Evolutionary conservation across 2,113 vertebrate genomes (phyloP).

Genomic region (Deroptyus accipitrinus): DNA sequence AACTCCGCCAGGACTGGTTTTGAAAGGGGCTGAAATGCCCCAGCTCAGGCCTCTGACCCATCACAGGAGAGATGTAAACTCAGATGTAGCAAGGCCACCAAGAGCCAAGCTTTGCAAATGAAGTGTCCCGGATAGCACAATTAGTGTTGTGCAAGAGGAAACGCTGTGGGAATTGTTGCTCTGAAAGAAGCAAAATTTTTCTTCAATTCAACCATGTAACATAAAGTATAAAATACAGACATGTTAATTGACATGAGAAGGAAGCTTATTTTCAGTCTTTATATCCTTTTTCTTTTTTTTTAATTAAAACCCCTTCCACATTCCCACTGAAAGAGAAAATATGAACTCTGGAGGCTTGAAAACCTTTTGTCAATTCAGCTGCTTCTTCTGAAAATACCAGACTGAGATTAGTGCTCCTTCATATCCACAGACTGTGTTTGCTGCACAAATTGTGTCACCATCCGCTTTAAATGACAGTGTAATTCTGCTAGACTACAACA

Average conservation of each 20-base stretch:
- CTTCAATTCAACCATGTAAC: neutral
- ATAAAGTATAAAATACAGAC: neutral
- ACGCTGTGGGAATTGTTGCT: neutral
- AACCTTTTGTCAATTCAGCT: neutral
- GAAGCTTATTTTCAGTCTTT: neutral
- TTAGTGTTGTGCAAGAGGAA: slow-evolving; percentile 4
- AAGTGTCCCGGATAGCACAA: neutral
- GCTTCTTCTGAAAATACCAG: neutral
- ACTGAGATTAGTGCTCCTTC: neutral
- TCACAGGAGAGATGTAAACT: slow-evolving; percentile 63
- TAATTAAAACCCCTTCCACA: neutral
- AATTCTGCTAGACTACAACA: neutral
- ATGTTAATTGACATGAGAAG: neutral
- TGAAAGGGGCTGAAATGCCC: slow-evolving; percentile 69
- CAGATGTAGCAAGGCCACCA: slow-evolving; percentile 53
- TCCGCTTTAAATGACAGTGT: neutral
- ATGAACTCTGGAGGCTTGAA: neutral
- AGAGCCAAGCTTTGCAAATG: slow-evolving; percentile 5
- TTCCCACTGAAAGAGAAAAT: neutral
- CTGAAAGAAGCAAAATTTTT: slow-evolving; percentile 40
- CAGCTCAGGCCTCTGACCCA: slow-evolving; percentile 37
- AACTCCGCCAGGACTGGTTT: slow-evolving; percentile 42
- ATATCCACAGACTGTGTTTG: neutral
- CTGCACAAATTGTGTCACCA: neutral
- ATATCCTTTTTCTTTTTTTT: neutral